Evolutionary conservation across 2,797 vertebrate species (phyloP).

Genomic region (Scleropages formosus): DNA sequence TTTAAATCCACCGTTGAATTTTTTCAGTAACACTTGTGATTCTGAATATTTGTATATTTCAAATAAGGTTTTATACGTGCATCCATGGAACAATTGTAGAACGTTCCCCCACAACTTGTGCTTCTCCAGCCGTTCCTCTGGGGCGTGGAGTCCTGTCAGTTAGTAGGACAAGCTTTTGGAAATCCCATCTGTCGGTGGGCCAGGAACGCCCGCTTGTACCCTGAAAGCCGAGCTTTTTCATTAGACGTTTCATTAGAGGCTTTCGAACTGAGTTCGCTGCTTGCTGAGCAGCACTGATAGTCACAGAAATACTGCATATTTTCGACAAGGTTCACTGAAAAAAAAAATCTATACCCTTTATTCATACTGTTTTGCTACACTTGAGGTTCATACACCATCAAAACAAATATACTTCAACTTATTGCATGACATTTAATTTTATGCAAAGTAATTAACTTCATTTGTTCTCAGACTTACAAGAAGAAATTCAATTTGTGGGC

Average conservation of each 20-base stretch:
- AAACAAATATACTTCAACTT: slow-evolving; percentile 3
- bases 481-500: not conserved
- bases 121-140: not conserved
- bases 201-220: not conserved
- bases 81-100: slow-evolving; percentile 20
- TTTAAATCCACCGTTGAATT: slow-evolving; percentile 11
- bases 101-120: not conserved
- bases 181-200: not conserved
- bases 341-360: too few relatives aligned
- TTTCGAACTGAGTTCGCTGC: not conserved
- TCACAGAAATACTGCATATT: not conserved
- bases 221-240: not conserved
- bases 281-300: not conserved
- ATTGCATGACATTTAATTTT: too few relatives aligned
- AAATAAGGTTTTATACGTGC: slow-evolving; percentile 16
- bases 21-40: not conserved
- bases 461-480: too few relatives aligned
- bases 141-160: not conserved
- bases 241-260: not conserved
- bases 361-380: too few relatives aligned
- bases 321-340: not conserved
- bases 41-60: not conserved
- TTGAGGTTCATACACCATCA: too few relatives aligned
- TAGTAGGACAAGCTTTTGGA: not conserved
- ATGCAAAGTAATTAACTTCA: too few relatives aligned